Percentiles rank a stretch among this genome's conserved stretches.
phyloP scores from a whole-genome alignment of 2,888 invertebrate genomes.

The Hydrotaea diabolus region DNA sequence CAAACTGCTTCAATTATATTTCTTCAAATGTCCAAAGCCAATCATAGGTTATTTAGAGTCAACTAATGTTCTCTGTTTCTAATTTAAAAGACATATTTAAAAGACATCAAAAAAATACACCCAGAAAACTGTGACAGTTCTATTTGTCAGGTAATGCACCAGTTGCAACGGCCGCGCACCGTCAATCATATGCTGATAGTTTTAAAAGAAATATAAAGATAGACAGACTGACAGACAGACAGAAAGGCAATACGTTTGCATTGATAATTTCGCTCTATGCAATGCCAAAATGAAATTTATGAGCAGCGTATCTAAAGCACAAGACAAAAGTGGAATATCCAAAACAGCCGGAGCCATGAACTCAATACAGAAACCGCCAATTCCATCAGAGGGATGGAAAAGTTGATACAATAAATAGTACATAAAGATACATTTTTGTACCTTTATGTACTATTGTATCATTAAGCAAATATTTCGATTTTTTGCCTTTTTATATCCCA shows the following conservation, averaged over 20 bases:
- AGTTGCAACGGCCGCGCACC: neutral
- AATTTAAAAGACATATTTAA: neutral
- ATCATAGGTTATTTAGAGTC: neutral
- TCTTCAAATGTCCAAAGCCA: no score
- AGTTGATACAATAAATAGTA: no score
- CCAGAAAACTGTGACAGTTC: slow-evolving; percentile 29
- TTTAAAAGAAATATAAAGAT: slow-evolving; percentile 5
- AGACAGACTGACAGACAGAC: slow-evolving; percentile 10
- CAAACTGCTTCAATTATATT: no score
- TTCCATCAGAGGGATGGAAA: slow-evolving; percentile 53
- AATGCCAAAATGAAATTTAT: slow-evolving; percentile 65
- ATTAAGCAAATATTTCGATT: no score
- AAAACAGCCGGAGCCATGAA: slow-evolving; percentile 25
- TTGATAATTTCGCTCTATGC: slow-evolving; percentile 42
- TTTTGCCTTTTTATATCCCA: no score
- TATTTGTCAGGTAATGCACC: slow-evolving; percentile 9
- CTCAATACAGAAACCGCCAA: slow-evolving; percentile 47
- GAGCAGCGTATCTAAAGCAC: slow-evolving; percentile 54
- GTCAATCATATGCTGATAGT: slow-evolving; percentile 18
- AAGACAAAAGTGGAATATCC: neutral
- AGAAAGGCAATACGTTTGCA: slow-evolving; percentile 52
- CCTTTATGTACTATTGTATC: no score
- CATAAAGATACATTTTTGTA: no score
- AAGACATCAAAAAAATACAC: slow-evolving; percentile 14
- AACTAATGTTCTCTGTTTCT: no score